These are phyloP conservation scores for Epinotia nisella DNA, from an alignment of 2,888 invertebrate genomes.

Conservation along the genomic window DNA sequence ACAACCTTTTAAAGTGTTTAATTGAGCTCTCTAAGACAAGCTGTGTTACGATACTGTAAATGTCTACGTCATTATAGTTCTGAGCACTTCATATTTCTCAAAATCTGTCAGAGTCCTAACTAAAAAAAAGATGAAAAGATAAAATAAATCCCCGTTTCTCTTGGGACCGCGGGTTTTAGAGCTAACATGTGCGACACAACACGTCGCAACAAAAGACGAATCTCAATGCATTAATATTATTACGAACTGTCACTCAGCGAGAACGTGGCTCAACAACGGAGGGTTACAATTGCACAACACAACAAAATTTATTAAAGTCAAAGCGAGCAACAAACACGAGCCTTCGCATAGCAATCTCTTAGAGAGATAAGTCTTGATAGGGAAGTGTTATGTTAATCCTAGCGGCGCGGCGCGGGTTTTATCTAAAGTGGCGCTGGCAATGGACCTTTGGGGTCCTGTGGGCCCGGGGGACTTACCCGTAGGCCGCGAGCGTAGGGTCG, in stretches of 20 bases:
- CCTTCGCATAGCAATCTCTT: slow-evolving; percentile 82
- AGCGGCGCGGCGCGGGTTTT: slow-evolving; percentile 73
- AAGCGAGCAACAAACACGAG: slow-evolving; percentile 75
- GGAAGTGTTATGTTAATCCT: slow-evolving; percentile 80
- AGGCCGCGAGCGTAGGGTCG: slow-evolving; percentile 96
- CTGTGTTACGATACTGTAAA: slow-evolving; percentile 14
- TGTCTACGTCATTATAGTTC: slow-evolving; percentile 1
- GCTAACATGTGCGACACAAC: slow-evolving; percentile 42
- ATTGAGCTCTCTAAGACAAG: slow-evolving; percentile 1
- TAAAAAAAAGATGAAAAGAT: slow-evolving; percentile 5
- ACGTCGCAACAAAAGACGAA: slow-evolving; percentile 48
- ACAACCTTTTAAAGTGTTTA: slow-evolving; percentile 14
- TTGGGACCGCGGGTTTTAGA: slow-evolving; percentile 25
- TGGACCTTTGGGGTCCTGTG: slow-evolving; percentile 66
- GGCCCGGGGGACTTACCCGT: slow-evolving; percentile 91
- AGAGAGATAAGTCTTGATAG: slow-evolving; percentile 78
- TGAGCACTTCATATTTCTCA: not conserved
- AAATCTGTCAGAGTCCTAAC: slow-evolving; percentile 19
- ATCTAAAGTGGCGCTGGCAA: slow-evolving; percentile 78
- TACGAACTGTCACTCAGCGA: slow-evolving; percentile 55
- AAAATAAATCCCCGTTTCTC: slow-evolving; percentile 9
- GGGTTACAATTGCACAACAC: slow-evolving; percentile 71
- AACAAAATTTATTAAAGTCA: slow-evolving; percentile 73
- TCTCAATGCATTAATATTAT: slow-evolving; percentile 45
- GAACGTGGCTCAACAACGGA: slow-evolving; percentile 62